These are phyloP conservation scores for Tamandua tetradactyla DNA, from an alignment of 2,797 vertebrate species.

Conservation along the genomic window DNA sequence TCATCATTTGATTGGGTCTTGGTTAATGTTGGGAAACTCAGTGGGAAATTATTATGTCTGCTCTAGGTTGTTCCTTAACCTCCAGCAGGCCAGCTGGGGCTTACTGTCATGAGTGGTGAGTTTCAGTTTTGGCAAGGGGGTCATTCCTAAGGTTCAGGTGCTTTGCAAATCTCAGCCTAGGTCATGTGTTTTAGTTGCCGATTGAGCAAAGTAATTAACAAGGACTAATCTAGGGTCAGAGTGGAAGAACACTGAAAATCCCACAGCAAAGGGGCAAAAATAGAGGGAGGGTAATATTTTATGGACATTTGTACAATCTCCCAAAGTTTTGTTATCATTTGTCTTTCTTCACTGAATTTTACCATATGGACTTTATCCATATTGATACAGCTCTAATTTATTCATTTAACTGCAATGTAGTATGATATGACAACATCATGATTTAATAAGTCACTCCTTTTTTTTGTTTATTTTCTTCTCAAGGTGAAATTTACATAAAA, in stretches of 20 bases:
- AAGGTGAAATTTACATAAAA: no score
- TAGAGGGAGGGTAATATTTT: neutral
- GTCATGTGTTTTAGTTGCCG: neutral
- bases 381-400: neutral
- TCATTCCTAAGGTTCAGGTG: neutral
- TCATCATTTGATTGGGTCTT: neutral
- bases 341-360: neutral
- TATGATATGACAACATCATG: neutral
- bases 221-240: no score
- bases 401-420: neutral
- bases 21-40: neutral
- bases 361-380: neutral
- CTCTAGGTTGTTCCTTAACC: neutral
- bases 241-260: neutral
- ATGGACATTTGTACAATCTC: neutral
- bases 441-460: neutral
- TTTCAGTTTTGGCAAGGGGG: neutral
- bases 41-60: neutral
- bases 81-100: neutral
- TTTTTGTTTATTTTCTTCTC: neutral
- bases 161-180: neutral
- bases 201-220: neutral
- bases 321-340: neutral
- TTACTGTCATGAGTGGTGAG: neutral
- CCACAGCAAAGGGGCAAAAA: neutral